A percentile compares a stretch with the other conserved stretches of the same genome.
These are phyloP conservation scores for Rhaphigaster nebulosa DNA, from an alignment of 2,888 invertebrate genomes.

Conservation along the genomic window DNA sequence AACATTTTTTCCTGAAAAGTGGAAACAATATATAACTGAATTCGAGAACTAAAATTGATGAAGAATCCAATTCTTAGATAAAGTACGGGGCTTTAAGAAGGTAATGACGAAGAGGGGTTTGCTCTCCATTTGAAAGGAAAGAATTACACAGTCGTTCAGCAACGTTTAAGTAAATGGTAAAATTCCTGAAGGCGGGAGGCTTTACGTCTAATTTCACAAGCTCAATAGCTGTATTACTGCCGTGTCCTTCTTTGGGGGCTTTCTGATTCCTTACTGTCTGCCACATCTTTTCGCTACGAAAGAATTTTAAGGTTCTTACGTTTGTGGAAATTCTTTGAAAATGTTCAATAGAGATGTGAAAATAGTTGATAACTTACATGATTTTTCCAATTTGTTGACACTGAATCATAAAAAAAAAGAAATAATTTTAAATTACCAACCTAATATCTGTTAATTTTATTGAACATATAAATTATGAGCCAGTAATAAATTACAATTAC, in stretches of 20 bases:
- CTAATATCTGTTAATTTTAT: too few species aligned
- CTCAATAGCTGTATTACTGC: constrained; percentile 37
- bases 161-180: constrained; percentile 38
- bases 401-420: too few species aligned
- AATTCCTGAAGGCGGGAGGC: constrained; percentile 18
- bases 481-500: too few species aligned
- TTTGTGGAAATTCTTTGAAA: background rate
- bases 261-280: background rate
- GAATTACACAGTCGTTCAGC: constrained; percentile 34
- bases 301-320: background rate
- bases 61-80: background rate
- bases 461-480: too few species aligned
- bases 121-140: constrained; percentile 1
- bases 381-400: too few species aligned
- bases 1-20: too few species aligned
- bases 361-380: too few species aligned
- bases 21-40: background rate
- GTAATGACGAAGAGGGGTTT: background rate
- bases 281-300: background rate
- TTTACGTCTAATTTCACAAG: constrained; percentile 44
- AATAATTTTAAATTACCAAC: too few species aligned
- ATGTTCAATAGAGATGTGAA: background rate
- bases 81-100: background rate
- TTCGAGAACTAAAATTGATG: background rate
- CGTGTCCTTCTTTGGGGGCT: background rate